A percentile compares a stretch with the other conserved stretches of the same genome.
phyloP scores from a whole-genome alignment of 1,140 invertebrate species.

The Philopotamus ludificatus region DNA sequence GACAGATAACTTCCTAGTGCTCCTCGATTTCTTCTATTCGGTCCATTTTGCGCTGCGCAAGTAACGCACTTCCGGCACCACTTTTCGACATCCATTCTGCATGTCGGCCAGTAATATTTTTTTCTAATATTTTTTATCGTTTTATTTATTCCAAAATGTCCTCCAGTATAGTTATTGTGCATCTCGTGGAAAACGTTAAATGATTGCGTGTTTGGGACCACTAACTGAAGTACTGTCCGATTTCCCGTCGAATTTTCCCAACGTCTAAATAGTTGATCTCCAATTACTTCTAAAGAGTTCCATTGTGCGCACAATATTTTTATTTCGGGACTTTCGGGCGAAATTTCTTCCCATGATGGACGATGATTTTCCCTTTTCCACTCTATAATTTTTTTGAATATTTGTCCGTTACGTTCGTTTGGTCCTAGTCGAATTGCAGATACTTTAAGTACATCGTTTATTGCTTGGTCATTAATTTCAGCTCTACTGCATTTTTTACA shows the following conservation, averaged over 20 bases:
- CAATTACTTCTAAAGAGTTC: not conserved
- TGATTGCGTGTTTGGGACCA: not conserved
- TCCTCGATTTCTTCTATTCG: no score
- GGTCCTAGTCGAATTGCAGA: not conserved
- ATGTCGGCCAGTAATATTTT: no score
- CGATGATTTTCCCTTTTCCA: not conserved
- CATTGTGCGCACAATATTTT: not conserved
- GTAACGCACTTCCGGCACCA: no score
- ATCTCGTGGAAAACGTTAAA: no score
- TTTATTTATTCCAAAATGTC: no score
- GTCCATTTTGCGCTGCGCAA: no score
- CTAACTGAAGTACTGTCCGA: not conserved
- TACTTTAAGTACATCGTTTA: not conserved
- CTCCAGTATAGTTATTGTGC: no score
- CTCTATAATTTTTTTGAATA: not conserved
- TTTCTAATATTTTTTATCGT: no score
- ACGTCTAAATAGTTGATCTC: not conserved
- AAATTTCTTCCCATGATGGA: not conserved
- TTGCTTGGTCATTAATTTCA: no score
- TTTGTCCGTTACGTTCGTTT: not conserved
- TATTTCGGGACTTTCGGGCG: not conserved
- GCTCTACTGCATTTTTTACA: no score
- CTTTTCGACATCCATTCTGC: no score
- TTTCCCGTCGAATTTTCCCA: not conserved
- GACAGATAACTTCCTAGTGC: no score